Evolutionary conservation across 2,797 vertebrate genomes (phyloP).

Genomic region (Sebastes oblongus): DNA sequence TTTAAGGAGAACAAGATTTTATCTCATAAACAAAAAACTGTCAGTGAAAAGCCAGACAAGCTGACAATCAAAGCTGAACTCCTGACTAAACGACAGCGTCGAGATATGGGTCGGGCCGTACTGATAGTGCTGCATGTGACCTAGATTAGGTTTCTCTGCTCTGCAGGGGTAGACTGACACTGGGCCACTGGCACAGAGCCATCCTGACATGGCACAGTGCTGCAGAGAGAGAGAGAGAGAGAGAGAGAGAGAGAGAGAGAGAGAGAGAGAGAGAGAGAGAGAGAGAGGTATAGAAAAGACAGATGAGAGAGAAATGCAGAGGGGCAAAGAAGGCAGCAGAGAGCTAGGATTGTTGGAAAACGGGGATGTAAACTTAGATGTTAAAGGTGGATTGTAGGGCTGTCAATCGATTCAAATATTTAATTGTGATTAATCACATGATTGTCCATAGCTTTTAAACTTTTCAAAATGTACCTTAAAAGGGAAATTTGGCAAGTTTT

Average conservation of each 20-base stretch:
- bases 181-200: conserved; percentile 71
- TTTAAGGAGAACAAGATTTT: not conserved
- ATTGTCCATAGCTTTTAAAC: too few relatives aligned
- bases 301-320: conserved; percentile 1
- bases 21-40: not conserved
- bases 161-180: conserved; percentile 71
- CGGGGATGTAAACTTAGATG: not conserved
- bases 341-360: not conserved
- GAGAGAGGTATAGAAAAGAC: not conserved
- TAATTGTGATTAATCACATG: too few relatives aligned
- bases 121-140: conserved; percentile 66
- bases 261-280: accelerated
- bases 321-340: conserved; percentile 2
- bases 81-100: conserved; percentile 11
- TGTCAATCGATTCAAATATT: too few relatives aligned
- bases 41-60: conserved; percentile 1
- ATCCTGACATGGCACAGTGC: conserved; percentile 66
- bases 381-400: not conserved
- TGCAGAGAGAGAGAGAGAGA: conserved; percentile 31
- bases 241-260: not conserved
- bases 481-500: too few relatives aligned
- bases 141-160: conserved; percentile 74
- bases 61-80: conserved; percentile 20
- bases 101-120: conserved; percentile 41
- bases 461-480: too few relatives aligned